Conservation (phyloP, 2,113 vertebrate genomes). For the Serinus canaria region DNA sequence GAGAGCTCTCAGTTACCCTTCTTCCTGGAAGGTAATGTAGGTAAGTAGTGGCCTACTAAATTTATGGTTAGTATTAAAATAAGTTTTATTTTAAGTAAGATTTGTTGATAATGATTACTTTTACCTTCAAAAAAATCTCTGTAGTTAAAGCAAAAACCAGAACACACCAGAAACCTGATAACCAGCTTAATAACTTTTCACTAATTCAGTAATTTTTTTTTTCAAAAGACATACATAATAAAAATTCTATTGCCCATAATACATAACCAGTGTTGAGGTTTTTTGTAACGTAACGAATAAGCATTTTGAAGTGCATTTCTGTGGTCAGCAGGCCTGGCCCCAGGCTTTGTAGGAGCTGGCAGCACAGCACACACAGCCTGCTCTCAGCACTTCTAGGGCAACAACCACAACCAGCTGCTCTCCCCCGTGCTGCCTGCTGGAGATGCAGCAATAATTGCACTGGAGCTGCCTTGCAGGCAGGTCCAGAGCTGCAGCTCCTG, state of each 20-base stretch:
- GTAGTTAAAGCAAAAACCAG: background rate
- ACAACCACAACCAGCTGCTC: background rate
- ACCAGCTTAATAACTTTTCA: background rate
- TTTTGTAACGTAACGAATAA: fast-evolving
- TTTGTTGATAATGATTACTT: background rate
- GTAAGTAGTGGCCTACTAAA: background rate
- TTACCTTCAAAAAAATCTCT: background rate
- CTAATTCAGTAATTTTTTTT: background rate
- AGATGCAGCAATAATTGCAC: fast-evolving
- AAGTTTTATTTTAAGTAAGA: background rate
- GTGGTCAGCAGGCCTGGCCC: background rate
- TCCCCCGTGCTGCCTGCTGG: fast-evolving
- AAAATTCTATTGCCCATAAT: background rate
- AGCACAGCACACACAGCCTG: background rate
- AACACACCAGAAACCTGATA: background rate
- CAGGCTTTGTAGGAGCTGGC: fast-evolving
- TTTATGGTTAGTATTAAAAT: background rate
- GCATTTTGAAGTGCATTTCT: background rate
- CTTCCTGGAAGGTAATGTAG: background rate
- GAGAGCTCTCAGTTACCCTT: background rate
- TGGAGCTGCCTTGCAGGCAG: fast-evolving
- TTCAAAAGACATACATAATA: background rate
- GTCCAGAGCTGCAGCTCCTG: background rate
- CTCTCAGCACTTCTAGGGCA: background rate
- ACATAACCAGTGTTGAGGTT: background rate